These are phyloP conservation scores for Drosophila nannoptera DNA, from an alignment of 1,140 invertebrate genomes.

Conservation along the genomic window DNA sequence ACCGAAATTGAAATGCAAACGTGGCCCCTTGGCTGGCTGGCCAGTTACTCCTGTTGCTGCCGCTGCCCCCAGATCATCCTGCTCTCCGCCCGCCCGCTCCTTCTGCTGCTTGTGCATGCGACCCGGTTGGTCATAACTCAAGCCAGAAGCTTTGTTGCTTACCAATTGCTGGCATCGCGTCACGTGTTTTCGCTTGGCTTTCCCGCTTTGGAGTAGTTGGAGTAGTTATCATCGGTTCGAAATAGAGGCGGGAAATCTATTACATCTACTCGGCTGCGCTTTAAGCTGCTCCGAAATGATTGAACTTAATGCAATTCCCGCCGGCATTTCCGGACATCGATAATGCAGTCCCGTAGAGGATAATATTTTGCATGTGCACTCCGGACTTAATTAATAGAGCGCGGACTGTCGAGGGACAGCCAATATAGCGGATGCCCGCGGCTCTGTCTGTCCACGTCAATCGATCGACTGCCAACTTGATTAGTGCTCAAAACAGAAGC, in stretches of 20 bases:
- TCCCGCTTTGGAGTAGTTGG: slow-evolving; percentile 40
- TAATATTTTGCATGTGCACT: slow-evolving; percentile 9
- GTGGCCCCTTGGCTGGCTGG: slow-evolving; percentile 33
- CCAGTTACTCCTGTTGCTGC: not conserved
- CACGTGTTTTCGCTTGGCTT: slow-evolving; percentile 73
- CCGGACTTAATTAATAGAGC: slow-evolving; percentile 6
- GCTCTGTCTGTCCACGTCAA: too few species aligned
- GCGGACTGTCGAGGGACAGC: too few species aligned
- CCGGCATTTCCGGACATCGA: slow-evolving; percentile 1
- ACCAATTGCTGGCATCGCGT: slow-evolving; percentile 61
- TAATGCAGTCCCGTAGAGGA: slow-evolving; percentile 4
- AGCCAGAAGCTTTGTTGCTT: slow-evolving; percentile 68
- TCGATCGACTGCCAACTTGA: too few species aligned
- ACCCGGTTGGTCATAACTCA: slow-evolving; percentile 66
- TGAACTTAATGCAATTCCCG: not conserved
- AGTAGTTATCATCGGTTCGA: slow-evolving; percentile 57
- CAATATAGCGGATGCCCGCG: too few species aligned
- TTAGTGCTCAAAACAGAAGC: too few species aligned
- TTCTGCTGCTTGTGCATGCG: slow-evolving; percentile 51
- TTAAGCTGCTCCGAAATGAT: not conserved
- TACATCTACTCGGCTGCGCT: slow-evolving; percentile 1
- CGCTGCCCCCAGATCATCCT: slow-evolving; percentile 24
- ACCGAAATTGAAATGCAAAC: slow-evolving; percentile 74
- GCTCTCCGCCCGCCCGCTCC: not conserved
- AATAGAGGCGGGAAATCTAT: not conserved